phyloP scores from a whole-genome alignment of 2,797 vertebrate species.

The Poeciliopsis paucimaculata region DNA sequence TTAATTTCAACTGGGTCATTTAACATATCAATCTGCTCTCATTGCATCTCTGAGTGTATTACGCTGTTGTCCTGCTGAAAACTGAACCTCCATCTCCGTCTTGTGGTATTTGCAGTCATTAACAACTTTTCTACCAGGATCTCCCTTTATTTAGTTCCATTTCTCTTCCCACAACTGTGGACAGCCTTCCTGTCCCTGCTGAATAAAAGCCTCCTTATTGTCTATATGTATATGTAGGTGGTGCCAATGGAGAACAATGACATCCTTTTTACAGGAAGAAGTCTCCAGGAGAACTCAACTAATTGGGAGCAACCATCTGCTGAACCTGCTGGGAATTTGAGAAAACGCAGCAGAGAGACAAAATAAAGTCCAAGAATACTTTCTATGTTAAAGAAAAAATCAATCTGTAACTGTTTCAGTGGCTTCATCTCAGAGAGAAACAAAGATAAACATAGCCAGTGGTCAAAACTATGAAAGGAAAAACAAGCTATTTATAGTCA shows the following conservation, averaged over 20 bases:
- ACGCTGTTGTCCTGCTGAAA: neutral
- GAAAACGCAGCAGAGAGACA: neutral
- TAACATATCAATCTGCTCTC: neutral
- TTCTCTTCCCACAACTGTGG: neutral
- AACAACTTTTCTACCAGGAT: neutral
- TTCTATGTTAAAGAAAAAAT: neutral
- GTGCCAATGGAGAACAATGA: neutral
- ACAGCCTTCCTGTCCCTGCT: neutral
- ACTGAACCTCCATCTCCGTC: neutral
- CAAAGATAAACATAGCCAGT: neutral
- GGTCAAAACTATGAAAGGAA: neutral
- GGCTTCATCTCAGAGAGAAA: neutral
- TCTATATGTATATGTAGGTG: neutral
- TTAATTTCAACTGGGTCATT: neutral
- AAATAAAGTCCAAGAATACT: neutral
- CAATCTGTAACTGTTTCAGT: neutral
- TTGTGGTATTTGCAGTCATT: neutral
- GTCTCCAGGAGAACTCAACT: neutral
- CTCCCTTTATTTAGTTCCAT: neutral
- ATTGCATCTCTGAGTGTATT: neutral
- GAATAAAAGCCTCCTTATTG: neutral
- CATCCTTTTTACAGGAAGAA: neutral
- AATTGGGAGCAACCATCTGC: neutral
- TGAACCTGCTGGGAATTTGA: neutral
- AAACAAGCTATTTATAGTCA: neutral